A percentile compares a stretch with the other conserved stretches of the same genome.
Evolutionary conservation across 2,113 vertebrate genomes (phyloP).

Genomic region (Donacobius atricapilla): DNA sequence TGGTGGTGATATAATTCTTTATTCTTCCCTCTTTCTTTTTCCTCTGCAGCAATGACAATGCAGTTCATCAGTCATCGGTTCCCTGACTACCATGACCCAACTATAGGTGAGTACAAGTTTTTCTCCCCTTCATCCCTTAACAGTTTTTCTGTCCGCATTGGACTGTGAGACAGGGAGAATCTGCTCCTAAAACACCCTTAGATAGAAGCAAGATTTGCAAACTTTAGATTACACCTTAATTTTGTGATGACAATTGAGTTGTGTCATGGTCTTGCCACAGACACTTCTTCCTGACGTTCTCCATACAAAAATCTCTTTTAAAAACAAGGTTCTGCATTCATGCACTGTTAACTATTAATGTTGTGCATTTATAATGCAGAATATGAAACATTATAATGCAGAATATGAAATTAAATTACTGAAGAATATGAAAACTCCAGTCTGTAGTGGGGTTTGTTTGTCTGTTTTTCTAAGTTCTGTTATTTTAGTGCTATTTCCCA

Average conservation of each 20-base stretch:
- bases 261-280: rapidly evolving
- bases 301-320: neutral
- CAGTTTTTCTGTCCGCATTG: neutral
- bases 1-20: neutral
- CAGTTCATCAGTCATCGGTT: conserved; percentile 77
- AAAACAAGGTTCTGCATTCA: neutral
- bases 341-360: rapidly evolving
- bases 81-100: conserved; percentile 75
- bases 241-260: neutral
- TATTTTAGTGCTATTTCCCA: neutral
- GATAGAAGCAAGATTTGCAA: neutral
- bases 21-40: neutral
- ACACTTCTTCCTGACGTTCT: neutral
- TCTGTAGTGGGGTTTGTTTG: rapidly evolving
- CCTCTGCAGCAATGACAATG: conserved; percentile 75
- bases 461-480: rapidly evolving
- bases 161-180: neutral
- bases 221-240: neutral
- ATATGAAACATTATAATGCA: neutral
- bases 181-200: neutral
- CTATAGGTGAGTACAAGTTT: conserved; percentile 68
- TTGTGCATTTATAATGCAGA: rapidly evolving
- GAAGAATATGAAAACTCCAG: neutral
- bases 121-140: neutral
- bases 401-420: neutral